Evolutionary conservation across 2,888 invertebrate species (phyloP).

Genomic region (Argyresthia albistria): DNA sequence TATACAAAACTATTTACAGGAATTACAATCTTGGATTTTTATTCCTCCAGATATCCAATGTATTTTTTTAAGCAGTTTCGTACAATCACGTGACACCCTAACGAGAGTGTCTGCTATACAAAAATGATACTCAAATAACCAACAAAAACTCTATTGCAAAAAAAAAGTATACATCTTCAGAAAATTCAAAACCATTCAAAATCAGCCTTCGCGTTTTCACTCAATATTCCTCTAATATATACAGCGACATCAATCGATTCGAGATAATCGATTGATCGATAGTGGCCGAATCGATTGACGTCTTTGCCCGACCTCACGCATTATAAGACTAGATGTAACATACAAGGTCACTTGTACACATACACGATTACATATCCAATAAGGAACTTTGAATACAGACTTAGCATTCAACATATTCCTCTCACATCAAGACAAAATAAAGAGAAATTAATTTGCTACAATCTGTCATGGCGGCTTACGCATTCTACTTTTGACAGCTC

Average conservation of each 20-base stretch:
- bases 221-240: too few relatives aligned
- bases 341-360: slow-evolving; percentile 1
- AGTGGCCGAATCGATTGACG: too few relatives aligned
- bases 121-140: slow-evolving; percentile 9
- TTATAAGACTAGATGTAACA: slow-evolving; percentile 1
- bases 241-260: not conserved
- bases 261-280: not conserved
- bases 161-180: slow-evolving; percentile 16
- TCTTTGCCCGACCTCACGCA: not conserved
- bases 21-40: too few relatives aligned
- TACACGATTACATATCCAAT: too few relatives aligned
- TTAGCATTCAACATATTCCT: not conserved
- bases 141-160: slow-evolving; percentile 15
- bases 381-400: too few relatives aligned
- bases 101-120: not conserved
- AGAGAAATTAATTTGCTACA: too few relatives aligned
- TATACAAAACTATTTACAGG: not conserved
- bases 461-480: too few relatives aligned
- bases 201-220: slow-evolving; percentile 47
- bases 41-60: too few relatives aligned
- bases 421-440: not conserved
- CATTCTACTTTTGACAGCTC: too few relatives aligned
- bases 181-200: slow-evolving; percentile 24
- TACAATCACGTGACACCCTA: not conserved
- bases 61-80: too few relatives aligned